Conservation (phyloP, 2,888 invertebrate genomes). For the Polydrusus tereticollis region DNA sequence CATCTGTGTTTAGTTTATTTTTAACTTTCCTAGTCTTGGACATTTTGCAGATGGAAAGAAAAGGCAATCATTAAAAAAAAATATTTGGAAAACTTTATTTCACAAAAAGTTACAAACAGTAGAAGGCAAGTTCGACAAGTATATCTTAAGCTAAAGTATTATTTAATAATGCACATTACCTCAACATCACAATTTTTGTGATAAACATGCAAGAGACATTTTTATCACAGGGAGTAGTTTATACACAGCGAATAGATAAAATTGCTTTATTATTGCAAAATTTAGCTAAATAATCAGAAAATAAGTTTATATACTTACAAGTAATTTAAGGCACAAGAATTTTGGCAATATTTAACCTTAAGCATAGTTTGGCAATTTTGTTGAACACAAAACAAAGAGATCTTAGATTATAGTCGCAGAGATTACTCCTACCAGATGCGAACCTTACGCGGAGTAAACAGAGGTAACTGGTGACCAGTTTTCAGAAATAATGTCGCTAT, state of each 20-base stretch:
- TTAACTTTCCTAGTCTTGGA: too few relatives aligned
- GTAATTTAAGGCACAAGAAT: background rate
- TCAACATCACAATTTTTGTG: constrained; percentile 4
- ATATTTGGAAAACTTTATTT: background rate
- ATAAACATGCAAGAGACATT: constrained; percentile 1
- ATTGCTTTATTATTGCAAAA: too few relatives aligned
- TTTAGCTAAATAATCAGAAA: too few relatives aligned
- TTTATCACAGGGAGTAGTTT: constrained; percentile 9
- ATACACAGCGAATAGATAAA: background rate
- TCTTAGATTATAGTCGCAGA: background rate
- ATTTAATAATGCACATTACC: constrained; percentile 7
- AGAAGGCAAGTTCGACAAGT: background rate
- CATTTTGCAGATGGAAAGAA: background rate
- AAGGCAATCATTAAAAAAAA: background rate
- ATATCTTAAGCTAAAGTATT: constrained; percentile 2
- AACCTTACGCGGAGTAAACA: too few relatives aligned
- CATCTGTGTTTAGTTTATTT: too few relatives aligned
- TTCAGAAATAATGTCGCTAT: too few relatives aligned
- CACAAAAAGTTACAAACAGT: constrained; percentile 8
- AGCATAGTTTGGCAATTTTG: constrained; percentile 5
- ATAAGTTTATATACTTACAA: background rate
- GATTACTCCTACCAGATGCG: too few relatives aligned
- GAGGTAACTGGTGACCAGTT: too few relatives aligned
- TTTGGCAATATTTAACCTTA: background rate
- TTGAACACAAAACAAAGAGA: constrained; percentile 15